Conservation (phyloP, 2,888 invertebrate species). For the Eretmocerus hayati region DNA sequence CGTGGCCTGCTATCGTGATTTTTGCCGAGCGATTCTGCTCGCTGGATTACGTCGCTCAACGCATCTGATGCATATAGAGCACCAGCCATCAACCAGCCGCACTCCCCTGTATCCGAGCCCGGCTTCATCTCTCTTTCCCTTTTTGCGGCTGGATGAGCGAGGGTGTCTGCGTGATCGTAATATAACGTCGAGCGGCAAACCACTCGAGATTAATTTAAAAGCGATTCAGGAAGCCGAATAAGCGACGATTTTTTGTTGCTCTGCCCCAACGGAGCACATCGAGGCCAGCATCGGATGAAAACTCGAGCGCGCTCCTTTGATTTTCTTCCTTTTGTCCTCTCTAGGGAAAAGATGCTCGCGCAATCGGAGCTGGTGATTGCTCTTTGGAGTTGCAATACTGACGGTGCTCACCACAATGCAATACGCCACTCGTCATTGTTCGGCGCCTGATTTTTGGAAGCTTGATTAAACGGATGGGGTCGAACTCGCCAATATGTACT, state of each 20-base stretch:
- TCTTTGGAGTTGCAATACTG: too few relatives aligned
- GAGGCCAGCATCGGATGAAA: slow-evolving; percentile 2
- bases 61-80: too few relatives aligned
- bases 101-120: too few relatives aligned
- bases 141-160: too few relatives aligned
- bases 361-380: neutral
- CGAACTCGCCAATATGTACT: too few relatives aligned
- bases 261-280: neutral
- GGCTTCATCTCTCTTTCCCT: too few relatives aligned
- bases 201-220: slow-evolving; percentile 20
- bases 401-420: too few relatives aligned
- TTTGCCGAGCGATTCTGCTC: neutral
- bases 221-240: slow-evolving; percentile 14
- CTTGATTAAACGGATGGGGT: too few relatives aligned
- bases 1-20: slow-evolving; percentile 1
- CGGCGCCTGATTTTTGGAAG: too few relatives aligned
- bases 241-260: slow-evolving; percentile 10
- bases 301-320: slow-evolving; percentile 17
- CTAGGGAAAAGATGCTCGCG: neutral
- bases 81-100: too few relatives aligned
- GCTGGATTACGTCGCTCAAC: neutral
- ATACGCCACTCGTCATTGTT: too few relatives aligned
- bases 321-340: slow-evolving; percentile 1
- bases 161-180: neutral
- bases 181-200: slow-evolving; percentile 6